phyloP scores from a whole-genome alignment of 2,113 vertebrate genomes.

The Cervus canadensis region DNA sequence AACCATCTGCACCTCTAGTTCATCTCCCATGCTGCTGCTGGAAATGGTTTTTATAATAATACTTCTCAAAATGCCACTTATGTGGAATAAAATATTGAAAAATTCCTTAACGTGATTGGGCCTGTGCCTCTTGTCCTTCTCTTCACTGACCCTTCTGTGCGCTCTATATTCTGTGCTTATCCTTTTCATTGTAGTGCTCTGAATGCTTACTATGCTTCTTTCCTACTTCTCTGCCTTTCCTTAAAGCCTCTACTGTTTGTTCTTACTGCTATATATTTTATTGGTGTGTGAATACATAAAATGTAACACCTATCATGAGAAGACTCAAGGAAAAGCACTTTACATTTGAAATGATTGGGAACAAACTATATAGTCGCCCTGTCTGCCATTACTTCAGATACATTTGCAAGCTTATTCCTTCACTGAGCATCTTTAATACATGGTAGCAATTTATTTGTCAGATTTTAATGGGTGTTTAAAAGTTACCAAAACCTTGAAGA shows the following conservation, averaged over 20 bases:
- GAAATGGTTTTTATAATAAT: neutral
- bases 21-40: neutral
- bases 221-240: neutral
- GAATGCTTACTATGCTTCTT: neutral
- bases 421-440: neutral
- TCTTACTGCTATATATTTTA: neutral
- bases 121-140: neutral
- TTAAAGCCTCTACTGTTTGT: neutral
- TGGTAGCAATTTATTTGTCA: neutral
- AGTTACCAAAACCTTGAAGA: neutral
- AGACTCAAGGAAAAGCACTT: neutral
- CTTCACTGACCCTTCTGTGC: neutral
- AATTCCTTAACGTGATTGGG: neutral
- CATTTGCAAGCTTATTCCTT: neutral
- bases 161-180: neutral
- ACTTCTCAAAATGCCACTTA: neutral
- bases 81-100: neutral
- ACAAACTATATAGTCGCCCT: neutral
- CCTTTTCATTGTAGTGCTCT: neutral
- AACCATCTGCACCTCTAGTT: neutral
- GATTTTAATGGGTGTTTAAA: neutral
- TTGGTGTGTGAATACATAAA: neutral
- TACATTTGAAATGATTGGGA: neutral
- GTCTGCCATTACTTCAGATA: neutral
- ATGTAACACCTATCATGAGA: neutral